Base-by-base conservation (phyloP, 2,888 invertebrate species). In the Idaea straminata region DNA sequence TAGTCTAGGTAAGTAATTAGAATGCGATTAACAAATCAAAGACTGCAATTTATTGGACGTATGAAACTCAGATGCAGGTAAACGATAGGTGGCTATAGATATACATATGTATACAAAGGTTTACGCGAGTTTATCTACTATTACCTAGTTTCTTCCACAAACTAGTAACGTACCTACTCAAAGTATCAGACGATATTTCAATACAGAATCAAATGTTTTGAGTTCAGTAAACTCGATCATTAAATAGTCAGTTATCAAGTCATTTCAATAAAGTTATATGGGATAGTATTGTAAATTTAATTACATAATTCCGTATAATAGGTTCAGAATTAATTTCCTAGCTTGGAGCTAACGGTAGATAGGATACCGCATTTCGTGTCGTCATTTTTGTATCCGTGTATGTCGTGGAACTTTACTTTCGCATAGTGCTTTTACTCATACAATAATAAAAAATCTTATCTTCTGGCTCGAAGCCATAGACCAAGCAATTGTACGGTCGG, bases 381-480 rank as follows among this genome's bases (percentile, higher is more conserved):
- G 36, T 36, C 36, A 36, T 10, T 36, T 36, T 36, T 36, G 10
- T 36, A 36, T 36, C 10, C 36, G 36, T 7, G 6, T 36, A 10
- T 63, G 59, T 47, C 47, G 47, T 47, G 10, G 3, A 47, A 47
- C 62, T 58, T 61, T 58, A 70, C 66, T 66, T 59, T 60, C 64
- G 66, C 64, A 38, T 70, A 72, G 47, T 47, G 47, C 47, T 47
- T 47, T 47, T 47, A 47, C 47, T 47, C 72, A 63, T 69, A 70
- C 66, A 59, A 69, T 65, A 65, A 64, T 63, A 63, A 73, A 72
- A 73, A 71, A 69, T 69, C 67, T 68, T 72, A 72, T 72, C 70
- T 68, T 25, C 68, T 74, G 74, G 74, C 74, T 68, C 64, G 68
- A 64, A 64, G 71, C 73, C 73, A 73, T 66, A 64, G 36, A 63